These are phyloP conservation scores for Lophotriccus pileatus DNA, from an alignment of 2,797 vertebrate genomes.

Conservation along the genomic window DNA sequence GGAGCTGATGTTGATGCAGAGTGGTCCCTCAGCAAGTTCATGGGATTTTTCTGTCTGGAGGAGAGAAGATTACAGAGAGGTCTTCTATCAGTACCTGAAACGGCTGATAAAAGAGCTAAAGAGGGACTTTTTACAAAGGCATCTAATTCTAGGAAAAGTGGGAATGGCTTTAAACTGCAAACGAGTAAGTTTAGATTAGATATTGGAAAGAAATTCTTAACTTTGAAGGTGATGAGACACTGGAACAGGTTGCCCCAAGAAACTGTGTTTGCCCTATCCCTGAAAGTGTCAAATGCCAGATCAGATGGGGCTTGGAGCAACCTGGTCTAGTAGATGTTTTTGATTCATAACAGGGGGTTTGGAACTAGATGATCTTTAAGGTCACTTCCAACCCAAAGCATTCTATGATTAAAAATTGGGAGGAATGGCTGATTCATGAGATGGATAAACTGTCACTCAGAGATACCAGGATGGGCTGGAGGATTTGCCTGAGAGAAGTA, in stretches of 20 bases:
- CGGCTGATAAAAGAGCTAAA: background rate
- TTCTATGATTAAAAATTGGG: background rate
- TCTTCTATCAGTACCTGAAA: background rate
- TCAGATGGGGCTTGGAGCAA: background rate
- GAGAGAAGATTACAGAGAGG: background rate
- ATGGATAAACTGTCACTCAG: background rate
- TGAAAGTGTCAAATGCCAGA: background rate
- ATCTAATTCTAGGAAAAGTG: background rate
- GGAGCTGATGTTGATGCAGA: background rate
- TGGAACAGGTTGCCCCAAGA: background rate
- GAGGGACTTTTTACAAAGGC: background rate
- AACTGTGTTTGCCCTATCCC: background rate
- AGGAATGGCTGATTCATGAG: background rate
- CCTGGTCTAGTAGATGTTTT: background rate
- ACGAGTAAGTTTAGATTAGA: background rate
- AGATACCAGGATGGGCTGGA: background rate
- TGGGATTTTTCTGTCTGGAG: background rate
- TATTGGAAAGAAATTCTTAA: background rate
- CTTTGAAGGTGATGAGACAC: background rate
- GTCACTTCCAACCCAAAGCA: background rate
- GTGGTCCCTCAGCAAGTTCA: background rate
- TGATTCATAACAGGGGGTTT: background rate
- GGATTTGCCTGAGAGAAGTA: background rate
- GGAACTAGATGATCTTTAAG: background rate
- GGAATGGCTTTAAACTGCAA: background rate